Evolutionary conservation across 2,888 invertebrate species (phyloP).

Genomic region (Meteorus colon): DNA sequence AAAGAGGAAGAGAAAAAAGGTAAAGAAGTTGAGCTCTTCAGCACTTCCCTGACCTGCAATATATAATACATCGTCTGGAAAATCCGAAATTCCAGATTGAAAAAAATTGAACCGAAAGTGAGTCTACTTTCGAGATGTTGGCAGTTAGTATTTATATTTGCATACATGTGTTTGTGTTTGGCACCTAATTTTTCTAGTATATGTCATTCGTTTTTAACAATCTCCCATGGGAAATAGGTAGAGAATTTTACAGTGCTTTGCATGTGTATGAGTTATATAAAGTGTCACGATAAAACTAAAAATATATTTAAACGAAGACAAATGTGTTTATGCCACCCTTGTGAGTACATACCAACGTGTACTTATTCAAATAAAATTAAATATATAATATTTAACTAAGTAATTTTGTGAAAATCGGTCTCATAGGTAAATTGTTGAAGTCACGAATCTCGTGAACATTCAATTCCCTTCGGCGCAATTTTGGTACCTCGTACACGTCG

Average conservation of each 20-base stretch:
- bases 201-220: slow-evolving; percentile 61
- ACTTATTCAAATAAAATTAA: slow-evolving; percentile 29
- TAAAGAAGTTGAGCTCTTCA: slow-evolving; percentile 29
- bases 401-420: slow-evolving; percentile 20
- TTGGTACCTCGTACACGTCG: slow-evolving; percentile 21
- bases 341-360: neutral
- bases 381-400: slow-evolving; percentile 39
- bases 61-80: slow-evolving; percentile 49
- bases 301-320: neutral
- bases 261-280: neutral
- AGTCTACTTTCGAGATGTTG: slow-evolving; percentile 48
- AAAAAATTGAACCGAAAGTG: slow-evolving; percentile 42
- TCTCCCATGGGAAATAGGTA: slow-evolving; percentile 48
- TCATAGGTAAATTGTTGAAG: slow-evolving; percentile 30
- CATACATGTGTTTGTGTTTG: slow-evolving; percentile 48
- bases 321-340: slow-evolving; percentile 2
- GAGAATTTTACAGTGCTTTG: neutral
- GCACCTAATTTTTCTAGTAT: slow-evolving; percentile 62
- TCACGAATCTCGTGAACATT: slow-evolving; percentile 31
- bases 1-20: slow-evolving; percentile 1
- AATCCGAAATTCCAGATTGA: slow-evolving; percentile 55
- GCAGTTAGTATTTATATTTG: slow-evolving; percentile 32
- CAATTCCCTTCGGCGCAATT: slow-evolving; percentile 34
- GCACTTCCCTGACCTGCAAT: slow-evolving; percentile 35
- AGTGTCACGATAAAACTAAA: neutral